Base-by-base conservation (phyloP, 2,888 invertebrate genomes). In the Pristionchus japonicus region DNA sequence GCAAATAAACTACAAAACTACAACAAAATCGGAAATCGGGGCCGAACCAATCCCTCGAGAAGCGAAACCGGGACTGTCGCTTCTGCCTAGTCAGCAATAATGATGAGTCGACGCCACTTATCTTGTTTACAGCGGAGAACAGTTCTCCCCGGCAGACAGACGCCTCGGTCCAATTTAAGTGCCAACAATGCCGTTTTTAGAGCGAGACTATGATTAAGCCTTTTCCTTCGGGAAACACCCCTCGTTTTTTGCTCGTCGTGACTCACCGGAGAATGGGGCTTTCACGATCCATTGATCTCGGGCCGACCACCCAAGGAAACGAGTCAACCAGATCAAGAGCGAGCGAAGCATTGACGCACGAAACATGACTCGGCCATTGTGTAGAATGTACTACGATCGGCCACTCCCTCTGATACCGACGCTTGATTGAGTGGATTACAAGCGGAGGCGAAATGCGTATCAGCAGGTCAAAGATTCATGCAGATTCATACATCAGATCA, bases 261-360 rank as follows among this genome's bases (percentile, higher is more conserved):
- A 70, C 70, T 70, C 34, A 67, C 3, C 11, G 64, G 17, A 20
- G 20, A 70, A 70, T 37, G 34, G 37, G 70, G 37, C 70, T 34
- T 17, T 20, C 34, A 37, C 31, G 37, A 15, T 37, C 70, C 70
- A 70, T 70, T 70, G 70, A 70, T 70, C 64, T 67, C 34, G 64
- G 64, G 15, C 37, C 70, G 70, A 70, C 70, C 70, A 70, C 70
- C 70, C 70, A 70, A 37, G 70, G 70, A 37, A 40, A 20, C 64
- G 64, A 27, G 57, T 67, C 37, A 57, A 57, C 57, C 57, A 23
- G 57, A 57, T 57, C 23, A 20, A 57, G 23, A 20, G 52, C 52
- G 52, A 23, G 52, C 15, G 31, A 11, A n/a, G 6, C 37, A 20
- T 20, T 70, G 70, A 70, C 70, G 70, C 70, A 70, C 70, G 37